Evolutionary conservation across 2,113 vertebrate genomes (phyloP).

Genomic region (Serinus canaria): DNA sequence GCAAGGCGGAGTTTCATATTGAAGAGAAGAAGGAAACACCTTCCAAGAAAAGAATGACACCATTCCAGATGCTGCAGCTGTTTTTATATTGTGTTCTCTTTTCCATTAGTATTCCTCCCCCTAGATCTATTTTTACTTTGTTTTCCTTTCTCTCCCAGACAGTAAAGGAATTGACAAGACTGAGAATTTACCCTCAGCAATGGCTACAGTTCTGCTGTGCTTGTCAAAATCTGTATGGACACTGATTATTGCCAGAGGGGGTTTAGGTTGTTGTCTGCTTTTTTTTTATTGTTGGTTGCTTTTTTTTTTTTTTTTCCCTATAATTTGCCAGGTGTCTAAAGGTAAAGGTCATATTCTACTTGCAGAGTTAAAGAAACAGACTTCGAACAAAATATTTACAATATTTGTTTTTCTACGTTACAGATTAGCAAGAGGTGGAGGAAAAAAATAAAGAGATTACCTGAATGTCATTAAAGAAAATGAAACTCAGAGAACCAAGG

Average conservation of each 20-base stretch:
- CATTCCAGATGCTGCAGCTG: conserved; percentile 31
- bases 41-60: not conserved
- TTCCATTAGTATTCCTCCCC: not conserved
- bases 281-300: too few relatives aligned
- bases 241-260: conserved; percentile 45
- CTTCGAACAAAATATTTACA: not conserved
- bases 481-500: not conserved
- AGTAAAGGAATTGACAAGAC: conserved; percentile 57
- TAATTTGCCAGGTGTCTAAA: conserved; percentile 20
- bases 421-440: not conserved
- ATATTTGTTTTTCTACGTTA: not conserved
- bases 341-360: not conserved
- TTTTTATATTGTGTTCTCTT: conserved; percentile 32
- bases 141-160: conserved; percentile 43
- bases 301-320: not conserved
- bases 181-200: conserved; percentile 42
- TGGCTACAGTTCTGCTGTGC: conserved; percentile 32
- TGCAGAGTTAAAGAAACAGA: not conserved
- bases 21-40: not conserved
- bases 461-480: not conserved
- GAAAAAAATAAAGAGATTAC: not conserved
- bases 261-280: not conserved
- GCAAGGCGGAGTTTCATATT: not conserved
- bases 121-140: conserved; percentile 29
- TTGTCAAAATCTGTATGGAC: conserved; percentile 62